Evolutionary conservation across 2,113 vertebrate species (phyloP).

Genomic region (Ifrita kowaldi): DNA sequence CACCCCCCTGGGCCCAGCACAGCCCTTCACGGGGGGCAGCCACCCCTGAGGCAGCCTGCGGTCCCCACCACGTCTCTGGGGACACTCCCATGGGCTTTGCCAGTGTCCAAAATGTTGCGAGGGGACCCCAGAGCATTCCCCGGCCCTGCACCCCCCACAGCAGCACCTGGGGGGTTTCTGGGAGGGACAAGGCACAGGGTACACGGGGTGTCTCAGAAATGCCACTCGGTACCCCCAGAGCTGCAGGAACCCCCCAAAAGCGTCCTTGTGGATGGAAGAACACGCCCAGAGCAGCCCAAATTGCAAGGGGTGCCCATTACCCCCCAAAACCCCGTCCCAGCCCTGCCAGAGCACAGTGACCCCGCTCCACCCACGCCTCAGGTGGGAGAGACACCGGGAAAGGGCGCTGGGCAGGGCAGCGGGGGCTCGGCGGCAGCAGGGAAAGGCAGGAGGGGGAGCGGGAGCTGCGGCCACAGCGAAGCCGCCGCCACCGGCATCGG

Average conservation of each 20-base stretch:
- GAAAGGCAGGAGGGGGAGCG: not conserved
- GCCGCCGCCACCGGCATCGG: not conserved
- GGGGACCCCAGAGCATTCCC: not conserved
- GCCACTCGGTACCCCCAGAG: not conserved
- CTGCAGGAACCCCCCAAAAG: not conserved
- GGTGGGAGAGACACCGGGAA: not conserved
- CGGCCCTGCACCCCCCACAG: no score
- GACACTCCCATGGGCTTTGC: not conserved
- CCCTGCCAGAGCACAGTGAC: rapidly evolving
- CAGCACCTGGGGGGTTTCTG: not conserved
- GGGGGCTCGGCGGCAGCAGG: not conserved
- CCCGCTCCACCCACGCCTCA: rapidly evolving
- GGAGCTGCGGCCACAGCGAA: not conserved
- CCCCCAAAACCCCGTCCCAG: not conserved
- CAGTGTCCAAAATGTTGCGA: rapidly evolving
- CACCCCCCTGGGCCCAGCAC: not conserved
- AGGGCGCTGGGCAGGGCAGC: not conserved
- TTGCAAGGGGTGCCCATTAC: rapidly evolving
- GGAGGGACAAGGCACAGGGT: no score
- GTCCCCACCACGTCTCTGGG: not conserved
- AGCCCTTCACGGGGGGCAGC: rapidly evolving
- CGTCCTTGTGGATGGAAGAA: not conserved
- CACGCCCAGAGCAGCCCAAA: not conserved
- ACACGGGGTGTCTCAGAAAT: rapidly evolving
- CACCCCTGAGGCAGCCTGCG: not conserved